Evolutionary conservation across 2,888 invertebrate species (phyloP), one percentile per base, ranked within the genome.

Genomic region (Xanthorhoe designata): DNA sequence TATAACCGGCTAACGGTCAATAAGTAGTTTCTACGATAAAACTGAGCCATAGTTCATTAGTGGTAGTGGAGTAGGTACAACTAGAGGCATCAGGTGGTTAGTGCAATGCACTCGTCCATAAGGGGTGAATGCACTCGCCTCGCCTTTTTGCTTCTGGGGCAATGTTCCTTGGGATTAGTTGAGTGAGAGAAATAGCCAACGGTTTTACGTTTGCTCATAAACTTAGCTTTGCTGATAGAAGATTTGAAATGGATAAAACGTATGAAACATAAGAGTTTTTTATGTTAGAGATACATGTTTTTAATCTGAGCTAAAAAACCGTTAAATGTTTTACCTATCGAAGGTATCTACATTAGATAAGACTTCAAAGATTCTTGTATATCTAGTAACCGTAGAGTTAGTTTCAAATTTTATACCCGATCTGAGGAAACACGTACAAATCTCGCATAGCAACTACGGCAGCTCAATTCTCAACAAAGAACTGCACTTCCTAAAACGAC

Each of bases 101-200:
- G 88, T 85, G 85, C 88, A 85, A 82, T 80, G 88, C 78, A 82
- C 88, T 77, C 81, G 64, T 53, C 55, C 66, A 61, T 60, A 54
- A 62, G 75, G 73, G 88, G 84, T 87, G 75, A 86, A 81, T 78
- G 88, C 76, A 81, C 88, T 78, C 70, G 52, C 64, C 76, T 76
- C 71, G 75, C 73, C 78, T 77, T 82, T 80, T 77, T 78, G 80
- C 79, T 74, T 79, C 76, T 75, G 69, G 75, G 74, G 76, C 78
- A 78, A 69, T 76, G 75, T 73, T 77, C 77, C 74, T 70, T 61
- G 65, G 75, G 52, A 77, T 73, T 73, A 64, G 60, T 50, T 59
- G 66, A 60, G 61, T n/a, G n/a, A n/a, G 66, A 65, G 65, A 70
- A 73, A 61, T 68, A 71, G 67, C 70, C 38, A 70, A 70, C 68